phyloP scores from a whole-genome alignment of 1,140 invertebrate genomes.

The Zeugodacus cucurbitae region DNA sequence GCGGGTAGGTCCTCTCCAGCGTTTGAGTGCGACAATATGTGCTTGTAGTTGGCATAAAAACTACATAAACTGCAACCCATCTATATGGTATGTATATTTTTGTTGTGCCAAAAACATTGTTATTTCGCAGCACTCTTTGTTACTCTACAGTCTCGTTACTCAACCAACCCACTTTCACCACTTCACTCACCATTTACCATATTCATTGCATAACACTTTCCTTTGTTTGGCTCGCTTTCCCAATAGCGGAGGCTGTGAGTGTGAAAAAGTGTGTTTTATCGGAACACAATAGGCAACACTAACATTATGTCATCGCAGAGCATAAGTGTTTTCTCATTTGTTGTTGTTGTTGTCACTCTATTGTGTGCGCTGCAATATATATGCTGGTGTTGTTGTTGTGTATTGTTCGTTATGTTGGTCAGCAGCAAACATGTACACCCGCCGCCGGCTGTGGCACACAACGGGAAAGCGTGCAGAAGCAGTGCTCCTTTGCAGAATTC shows the following conservation, averaged over 20 bases:
- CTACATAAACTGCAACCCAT: background rate
- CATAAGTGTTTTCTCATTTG: background rate
- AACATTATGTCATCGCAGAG: background rate
- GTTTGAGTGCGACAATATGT: background rate
- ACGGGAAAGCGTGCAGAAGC: background rate
- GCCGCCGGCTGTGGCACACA: background rate
- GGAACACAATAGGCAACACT: background rate
- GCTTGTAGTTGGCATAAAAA: background rate
- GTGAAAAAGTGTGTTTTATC: background rate
- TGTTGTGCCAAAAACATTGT: background rate
- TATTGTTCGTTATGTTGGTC: slow-evolving; percentile 5
- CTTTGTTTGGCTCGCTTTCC: background rate
- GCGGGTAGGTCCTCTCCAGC: background rate
- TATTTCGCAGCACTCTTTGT: background rate
- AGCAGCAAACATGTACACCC: background rate
- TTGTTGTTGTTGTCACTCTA: background rate
- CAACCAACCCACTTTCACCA: background rate
- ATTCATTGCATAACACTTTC: background rate
- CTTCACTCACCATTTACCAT: background rate
- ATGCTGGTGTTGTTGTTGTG: background rate
- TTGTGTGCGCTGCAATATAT: background rate
- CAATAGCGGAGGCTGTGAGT: background rate
- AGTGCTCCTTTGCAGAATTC: background rate
- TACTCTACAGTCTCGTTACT: background rate
- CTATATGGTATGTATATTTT: background rate